A percentile compares a stretch with the other conserved stretches of the same genome.
phyloP scores from a whole-genome alignment of 1,140 invertebrate species.

The Drosophila truncata region DNA sequence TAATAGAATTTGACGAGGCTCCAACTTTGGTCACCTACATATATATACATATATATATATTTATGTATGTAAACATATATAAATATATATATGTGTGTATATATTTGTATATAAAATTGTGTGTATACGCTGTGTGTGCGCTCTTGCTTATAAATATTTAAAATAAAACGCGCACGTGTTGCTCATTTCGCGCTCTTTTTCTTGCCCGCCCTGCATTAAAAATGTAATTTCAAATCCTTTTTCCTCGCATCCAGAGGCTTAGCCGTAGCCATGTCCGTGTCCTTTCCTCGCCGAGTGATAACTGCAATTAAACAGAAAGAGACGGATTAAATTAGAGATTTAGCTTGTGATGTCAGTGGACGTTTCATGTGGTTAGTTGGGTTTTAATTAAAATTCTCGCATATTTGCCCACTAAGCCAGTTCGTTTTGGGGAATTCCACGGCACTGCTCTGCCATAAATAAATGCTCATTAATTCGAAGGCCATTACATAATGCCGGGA shows the following conservation, averaged over 20 bases:
- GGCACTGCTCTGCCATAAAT: slow-evolving; percentile 51
- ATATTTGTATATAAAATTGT: slow-evolving; percentile 5
- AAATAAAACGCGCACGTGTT: slow-evolving; percentile 74
- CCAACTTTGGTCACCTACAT: slow-evolving; percentile 34
- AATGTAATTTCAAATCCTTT: slow-evolving; percentile 75
- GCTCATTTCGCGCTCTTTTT: slow-evolving; percentile 57
- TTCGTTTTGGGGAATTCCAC: slow-evolving; percentile 21
- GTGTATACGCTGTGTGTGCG: slow-evolving; percentile 23
- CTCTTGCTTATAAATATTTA: slow-evolving; percentile 75
- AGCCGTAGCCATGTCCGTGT: slow-evolving; percentile 24
- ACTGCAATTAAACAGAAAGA: slow-evolving; percentile 63
- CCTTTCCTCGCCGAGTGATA: slow-evolving; percentile 19
- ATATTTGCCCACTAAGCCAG: slow-evolving; percentile 46
- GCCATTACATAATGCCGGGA: slow-evolving; percentile 58
- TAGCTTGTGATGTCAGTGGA: slow-evolving; percentile 8
- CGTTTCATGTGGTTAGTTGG: slow-evolving; percentile 51
- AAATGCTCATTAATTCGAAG: slow-evolving; percentile 67
- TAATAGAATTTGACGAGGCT: slow-evolving; percentile 76
- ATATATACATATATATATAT: neutral
- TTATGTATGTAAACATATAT: neutral
- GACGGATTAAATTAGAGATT: slow-evolving; percentile 10
- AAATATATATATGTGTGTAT: slow-evolving; percentile 1
- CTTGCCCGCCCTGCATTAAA: slow-evolving; percentile 36
- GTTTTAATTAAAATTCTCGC: slow-evolving; percentile 60
- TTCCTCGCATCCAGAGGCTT: slow-evolving; percentile 39